Evolutionary conservation across 2,888 invertebrate species (phyloP).

Genomic region (Fissipunctia ypsillon): DNA sequence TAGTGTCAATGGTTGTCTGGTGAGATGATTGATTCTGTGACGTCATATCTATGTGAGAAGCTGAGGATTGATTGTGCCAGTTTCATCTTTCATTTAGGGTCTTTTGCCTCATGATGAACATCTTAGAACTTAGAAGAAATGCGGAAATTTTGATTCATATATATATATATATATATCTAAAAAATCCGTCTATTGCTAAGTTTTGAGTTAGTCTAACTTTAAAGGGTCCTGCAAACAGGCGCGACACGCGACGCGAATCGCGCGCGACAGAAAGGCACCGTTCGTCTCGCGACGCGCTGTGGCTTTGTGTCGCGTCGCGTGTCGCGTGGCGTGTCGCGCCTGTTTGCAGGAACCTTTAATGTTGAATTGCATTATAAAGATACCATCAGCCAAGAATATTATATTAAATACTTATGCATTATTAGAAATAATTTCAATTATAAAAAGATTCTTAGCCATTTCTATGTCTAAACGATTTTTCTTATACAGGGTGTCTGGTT

Average conservation of each 20-base stretch:
- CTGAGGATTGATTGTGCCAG: constrained; percentile 13
- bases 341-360: no score
- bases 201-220: background rate
- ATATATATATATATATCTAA: no score
- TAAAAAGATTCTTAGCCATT: constrained; percentile 27
- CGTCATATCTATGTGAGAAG: constrained; percentile 31
- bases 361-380: constrained; percentile 15
- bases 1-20: constrained; percentile 31
- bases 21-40: constrained; percentile 52
- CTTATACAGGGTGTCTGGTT: no score
- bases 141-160: no score
- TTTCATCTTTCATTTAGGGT: constrained; percentile 16
- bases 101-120: constrained; percentile 23
- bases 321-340: no score
- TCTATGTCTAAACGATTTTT: no score
- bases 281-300: no score
- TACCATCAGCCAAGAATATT: background rate
- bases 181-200: background rate
- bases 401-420: constrained; percentile 1
- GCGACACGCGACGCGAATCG: no score
- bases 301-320: no score
- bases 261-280: no score
- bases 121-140: constrained; percentile 4
- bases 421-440: constrained; percentile 36
- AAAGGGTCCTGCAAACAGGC: no score